Conservation (phyloP, 1,140 invertebrate genomes). For the Leptestheria dahalacensis region DNA sequence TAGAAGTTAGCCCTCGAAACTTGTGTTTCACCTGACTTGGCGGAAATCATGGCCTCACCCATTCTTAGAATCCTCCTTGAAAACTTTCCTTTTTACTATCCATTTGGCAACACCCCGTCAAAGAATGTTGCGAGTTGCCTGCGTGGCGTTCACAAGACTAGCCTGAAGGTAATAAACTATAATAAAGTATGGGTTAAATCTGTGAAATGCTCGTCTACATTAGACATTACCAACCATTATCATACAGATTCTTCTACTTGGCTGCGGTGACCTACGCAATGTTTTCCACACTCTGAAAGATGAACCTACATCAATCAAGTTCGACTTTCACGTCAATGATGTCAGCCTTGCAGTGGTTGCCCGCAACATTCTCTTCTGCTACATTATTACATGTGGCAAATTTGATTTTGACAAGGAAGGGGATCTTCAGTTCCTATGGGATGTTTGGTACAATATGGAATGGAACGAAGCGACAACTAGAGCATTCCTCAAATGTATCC, state of each 20-base stretch:
- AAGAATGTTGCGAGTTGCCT: neutral
- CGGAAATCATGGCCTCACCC: too few relatives aligned
- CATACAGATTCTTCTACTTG: neutral
- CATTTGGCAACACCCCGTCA: neutral
- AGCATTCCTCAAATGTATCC: neutral
- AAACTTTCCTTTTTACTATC: neutral
- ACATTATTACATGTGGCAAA: neutral
- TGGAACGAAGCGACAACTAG: neutral
- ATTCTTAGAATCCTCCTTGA: too few relatives aligned
- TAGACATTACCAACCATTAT: neutral
- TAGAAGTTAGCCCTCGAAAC: too few relatives aligned
- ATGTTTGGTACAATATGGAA: conserved; percentile 2
- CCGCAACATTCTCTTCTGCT: neutral
- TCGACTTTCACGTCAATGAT: neutral
- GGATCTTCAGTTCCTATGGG: neutral
- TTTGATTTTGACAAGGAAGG: neutral
- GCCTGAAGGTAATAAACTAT: neutral
- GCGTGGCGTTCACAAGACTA: neutral
- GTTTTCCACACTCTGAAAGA: neutral
- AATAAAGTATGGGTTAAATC: neutral
- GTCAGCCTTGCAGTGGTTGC: neutral
- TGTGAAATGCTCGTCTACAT: neutral
- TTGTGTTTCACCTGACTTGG: too few relatives aligned
- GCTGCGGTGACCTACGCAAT: conserved; percentile 2
- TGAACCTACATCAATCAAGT: neutral